A percentile compares a stretch with the other conserved stretches of the same genome.
Conservation (phyloP, 2,888 invertebrate genomes). For the Stegana nigrithorax region DNA sequence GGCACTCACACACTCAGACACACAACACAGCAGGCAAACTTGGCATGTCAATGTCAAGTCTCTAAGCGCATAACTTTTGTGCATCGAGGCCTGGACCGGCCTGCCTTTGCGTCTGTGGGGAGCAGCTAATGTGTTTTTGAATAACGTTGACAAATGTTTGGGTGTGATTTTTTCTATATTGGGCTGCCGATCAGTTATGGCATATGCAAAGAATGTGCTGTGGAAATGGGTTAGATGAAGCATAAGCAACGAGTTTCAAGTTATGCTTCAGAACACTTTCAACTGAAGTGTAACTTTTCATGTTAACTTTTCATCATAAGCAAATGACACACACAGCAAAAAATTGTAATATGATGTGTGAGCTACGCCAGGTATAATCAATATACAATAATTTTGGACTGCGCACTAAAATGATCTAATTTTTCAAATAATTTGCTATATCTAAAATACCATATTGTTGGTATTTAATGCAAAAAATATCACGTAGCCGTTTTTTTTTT, state of each 20-base stretch:
- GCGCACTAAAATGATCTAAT: not conserved
- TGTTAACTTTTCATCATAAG: no score
- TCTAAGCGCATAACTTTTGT: conserved; percentile 49
- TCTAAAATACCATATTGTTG: no score
- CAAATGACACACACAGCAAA: no score
- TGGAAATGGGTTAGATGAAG: not conserved
- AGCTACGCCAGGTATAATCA: not conserved
- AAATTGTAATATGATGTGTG: no score
- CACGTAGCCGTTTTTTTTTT: no score
- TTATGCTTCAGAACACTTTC: no score
- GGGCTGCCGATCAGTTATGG: no score
- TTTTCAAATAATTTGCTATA: no score
- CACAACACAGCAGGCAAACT: conserved; percentile 28
- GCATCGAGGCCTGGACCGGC: not conserved
- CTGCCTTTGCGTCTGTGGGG: not conserved
- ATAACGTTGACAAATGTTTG: conserved; percentile 49
- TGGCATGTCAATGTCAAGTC: conserved; percentile 50
- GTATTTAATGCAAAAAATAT: no score
- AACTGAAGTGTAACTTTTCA: no score
- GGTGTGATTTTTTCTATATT: conserved; percentile 1
- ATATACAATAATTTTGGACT: not conserved
- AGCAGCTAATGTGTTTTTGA: conserved; percentile 48
- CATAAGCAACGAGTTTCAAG: no score
- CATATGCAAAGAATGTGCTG: not conserved
- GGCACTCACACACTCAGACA: no score